These are phyloP conservation scores for Drosophila prolongata DNA, from an alignment of 2,888 invertebrate species.

Conservation along the genomic window DNA sequence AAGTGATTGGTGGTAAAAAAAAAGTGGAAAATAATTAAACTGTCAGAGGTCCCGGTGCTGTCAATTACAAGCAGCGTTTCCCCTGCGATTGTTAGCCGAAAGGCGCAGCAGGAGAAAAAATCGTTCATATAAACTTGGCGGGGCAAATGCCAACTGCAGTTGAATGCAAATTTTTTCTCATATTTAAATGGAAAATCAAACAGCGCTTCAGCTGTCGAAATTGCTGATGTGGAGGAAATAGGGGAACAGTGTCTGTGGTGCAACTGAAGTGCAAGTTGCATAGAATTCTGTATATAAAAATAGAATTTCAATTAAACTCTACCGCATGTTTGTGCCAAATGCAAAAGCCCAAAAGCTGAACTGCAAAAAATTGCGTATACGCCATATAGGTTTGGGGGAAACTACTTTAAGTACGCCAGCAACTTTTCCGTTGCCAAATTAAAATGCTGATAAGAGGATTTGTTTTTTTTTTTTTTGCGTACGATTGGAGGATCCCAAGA, in stretches of 20 bases:
- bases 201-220: constrained; percentile 40
- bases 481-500: neutral
- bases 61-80: constrained; percentile 57
- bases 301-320: constrained; percentile 49
- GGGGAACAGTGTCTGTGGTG: constrained; percentile 15
- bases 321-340: constrained; percentile 25
- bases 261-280: constrained; percentile 40
- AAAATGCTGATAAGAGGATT: constrained; percentile 36
- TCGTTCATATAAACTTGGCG: constrained; percentile 10
- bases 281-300: constrained; percentile 25
- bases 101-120: constrained; percentile 13
- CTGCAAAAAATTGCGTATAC: constrained; percentile 49
- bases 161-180: constrained; percentile 45
- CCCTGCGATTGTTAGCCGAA: constrained; percentile 22
- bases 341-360: constrained; percentile 29
- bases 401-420: constrained; percentile 43
- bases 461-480: neutral
- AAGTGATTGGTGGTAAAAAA: constrained; percentile 3
- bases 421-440: constrained; percentile 68
- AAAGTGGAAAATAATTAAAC: constrained; percentile 69
- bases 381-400: constrained; percentile 25
- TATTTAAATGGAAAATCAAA: constrained; percentile 68
- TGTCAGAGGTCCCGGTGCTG: constrained; percentile 57
- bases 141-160: constrained; percentile 49
- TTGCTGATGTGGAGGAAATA: constrained; percentile 4